Percentiles rank a stretch among this genome's conserved stretches.
Evolutionary conservation across 2,113 vertebrate species (phyloP).

Genomic region (Spermophilus dauricus): DNA sequence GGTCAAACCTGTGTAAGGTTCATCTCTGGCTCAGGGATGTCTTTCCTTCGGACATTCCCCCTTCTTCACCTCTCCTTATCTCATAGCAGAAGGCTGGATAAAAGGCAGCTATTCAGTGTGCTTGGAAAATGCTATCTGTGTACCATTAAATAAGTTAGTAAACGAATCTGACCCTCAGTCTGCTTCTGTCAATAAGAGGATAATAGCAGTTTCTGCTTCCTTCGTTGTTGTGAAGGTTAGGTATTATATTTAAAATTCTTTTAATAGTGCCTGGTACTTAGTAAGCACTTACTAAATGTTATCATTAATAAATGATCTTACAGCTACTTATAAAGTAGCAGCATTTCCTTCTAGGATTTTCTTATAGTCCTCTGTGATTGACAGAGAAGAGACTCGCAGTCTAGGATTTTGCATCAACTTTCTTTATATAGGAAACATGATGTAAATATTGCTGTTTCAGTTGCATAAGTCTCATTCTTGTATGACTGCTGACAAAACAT

Average conservation of each 20-base stretch:
- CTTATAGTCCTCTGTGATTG: conserved; percentile 38
- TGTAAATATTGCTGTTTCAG: conserved; percentile 63
- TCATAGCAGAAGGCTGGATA: background rate
- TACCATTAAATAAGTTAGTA: background rate
- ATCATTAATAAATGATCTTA: conserved; percentile 71
- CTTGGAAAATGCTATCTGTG: background rate
- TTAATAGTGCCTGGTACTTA: conserved; percentile 52
- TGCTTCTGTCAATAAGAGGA: background rate
- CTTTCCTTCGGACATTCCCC: background rate
- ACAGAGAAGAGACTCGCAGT: conserved; percentile 61
- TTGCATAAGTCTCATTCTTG: conserved; percentile 39
- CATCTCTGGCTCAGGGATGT: background rate
- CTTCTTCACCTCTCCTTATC: background rate
- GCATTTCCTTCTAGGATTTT: conserved; percentile 79
- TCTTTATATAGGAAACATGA: conserved; percentile 70
- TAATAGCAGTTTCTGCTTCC: background rate
- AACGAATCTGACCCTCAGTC: background rate
- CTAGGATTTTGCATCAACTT: conserved; percentile 55
- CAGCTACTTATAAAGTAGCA: conserved; percentile 17
- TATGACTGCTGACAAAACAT: conserved; percentile 71
- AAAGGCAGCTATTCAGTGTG: background rate
- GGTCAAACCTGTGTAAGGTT: background rate
- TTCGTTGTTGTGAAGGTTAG: conserved; percentile 23
- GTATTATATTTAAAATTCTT: conserved; percentile 59
- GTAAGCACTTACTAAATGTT: conserved; percentile 63